Evolutionary conservation across 2,888 invertebrate species (phyloP).

Genomic region (Ormyrus rosae): DNA sequence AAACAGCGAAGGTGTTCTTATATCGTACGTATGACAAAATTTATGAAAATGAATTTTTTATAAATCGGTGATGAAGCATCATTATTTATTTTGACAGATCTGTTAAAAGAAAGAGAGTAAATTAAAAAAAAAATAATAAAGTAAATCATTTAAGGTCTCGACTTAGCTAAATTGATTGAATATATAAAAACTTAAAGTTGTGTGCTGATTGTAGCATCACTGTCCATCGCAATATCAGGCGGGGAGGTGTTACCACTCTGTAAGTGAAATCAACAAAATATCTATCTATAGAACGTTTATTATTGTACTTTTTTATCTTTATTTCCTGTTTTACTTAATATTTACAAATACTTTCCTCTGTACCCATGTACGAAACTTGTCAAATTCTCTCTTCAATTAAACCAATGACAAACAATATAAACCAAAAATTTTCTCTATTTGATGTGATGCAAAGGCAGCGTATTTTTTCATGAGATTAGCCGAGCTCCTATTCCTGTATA

Average conservation of each 20-base stretch:
- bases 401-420: conserved; percentile 37
- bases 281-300: conserved; percentile 70
- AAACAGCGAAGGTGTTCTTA: conserved; percentile 53
- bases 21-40: conserved; percentile 57
- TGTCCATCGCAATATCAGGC: conserved; percentile 74
- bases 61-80: conserved; percentile 40
- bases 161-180: conserved; percentile 61
- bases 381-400: conserved; percentile 47
- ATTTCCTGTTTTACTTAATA: conserved; percentile 50
- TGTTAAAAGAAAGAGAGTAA: conserved; percentile 24
- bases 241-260: conserved; percentile 75
- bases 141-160: conserved; percentile 38
- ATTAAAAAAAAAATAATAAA: conserved; percentile 15
- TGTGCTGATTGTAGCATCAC: conserved; percentile 75
- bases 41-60: conserved; percentile 41
- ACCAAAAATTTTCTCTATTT: conserved; percentile 40
- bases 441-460: conserved; percentile 43
- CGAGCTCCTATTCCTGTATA: conserved; percentile 51
- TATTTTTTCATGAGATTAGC: conserved; percentile 51
- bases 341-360: conserved; percentile 40
- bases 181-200: conserved; percentile 70
- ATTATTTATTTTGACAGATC: conserved; percentile 42
- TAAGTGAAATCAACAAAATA: conserved; percentile 74
- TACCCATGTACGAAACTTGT: conserved; percentile 41
- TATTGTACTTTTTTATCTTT: conserved; percentile 55